Base-by-base conservation (phyloP, 2,797 vertebrate species). In the Ctenosaura bakeri region DNA sequence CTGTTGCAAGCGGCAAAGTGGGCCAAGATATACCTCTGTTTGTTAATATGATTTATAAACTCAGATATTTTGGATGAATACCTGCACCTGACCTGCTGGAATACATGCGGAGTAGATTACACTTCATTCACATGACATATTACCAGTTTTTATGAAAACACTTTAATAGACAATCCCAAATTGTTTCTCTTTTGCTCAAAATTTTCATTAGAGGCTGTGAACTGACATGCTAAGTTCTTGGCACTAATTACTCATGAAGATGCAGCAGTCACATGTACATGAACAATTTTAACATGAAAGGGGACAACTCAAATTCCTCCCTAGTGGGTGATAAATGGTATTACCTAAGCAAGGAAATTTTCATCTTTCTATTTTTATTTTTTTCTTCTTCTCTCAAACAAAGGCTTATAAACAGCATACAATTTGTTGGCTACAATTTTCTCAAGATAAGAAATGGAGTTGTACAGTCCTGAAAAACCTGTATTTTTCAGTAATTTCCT, bases 401-500 rank as follows among this genome's bases (percentile, higher is more conserved):
- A 90, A 90, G 42, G 14, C 42, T 73, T 87, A 84, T 79, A 89
- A 87, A 83, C 54, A 84, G 52, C 50, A 76, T 90, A 79, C 54
- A 88, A 64, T 87, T 84, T 78, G 64, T 84, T 88, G 74, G 74
- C 76, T 85, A 85, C 85, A 90, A 87, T 87, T 90, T 92, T 84
- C 91, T 87, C 42, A 62, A 73, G 80, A 52, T 84, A 78, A 71
- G 86, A 88, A 88, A 83, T 84, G 35, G 90, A 88, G 74, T 77
- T 84, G 62, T 91, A 73, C 73, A 74, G 85, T 85, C 85, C 54
- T 6, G 1, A 80, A 88, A 90, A 91, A 85, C 52, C 86, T 91
- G 62, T 91, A 91, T 85, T 91, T 91, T 87, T 64, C 74, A 80
- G 85, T 90, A 89, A 90, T 92, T 92, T 92, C 81, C 85, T 74